Evolutionary conservation across 2,888 invertebrate genomes (phyloP).

Genomic region (Notocelia uddmanniana): DNA sequence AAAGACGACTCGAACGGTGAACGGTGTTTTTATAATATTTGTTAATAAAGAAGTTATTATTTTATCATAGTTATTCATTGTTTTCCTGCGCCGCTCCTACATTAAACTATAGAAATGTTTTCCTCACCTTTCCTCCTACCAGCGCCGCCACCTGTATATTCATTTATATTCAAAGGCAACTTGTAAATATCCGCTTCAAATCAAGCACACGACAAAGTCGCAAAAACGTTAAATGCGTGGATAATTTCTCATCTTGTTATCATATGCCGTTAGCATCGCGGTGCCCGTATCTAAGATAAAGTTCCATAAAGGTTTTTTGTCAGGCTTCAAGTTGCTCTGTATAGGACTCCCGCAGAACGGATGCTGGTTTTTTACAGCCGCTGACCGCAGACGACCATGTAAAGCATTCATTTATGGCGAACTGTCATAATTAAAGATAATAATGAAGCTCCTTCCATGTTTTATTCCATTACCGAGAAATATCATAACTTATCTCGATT

Average conservation of each 20-base stretch:
- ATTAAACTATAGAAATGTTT: too few species aligned
- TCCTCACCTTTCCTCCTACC: neutral
- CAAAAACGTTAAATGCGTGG: constrained; percentile 45
- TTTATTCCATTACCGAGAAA: constrained; percentile 74
- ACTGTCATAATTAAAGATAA: constrained; percentile 85
- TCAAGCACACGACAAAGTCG: constrained; percentile 32
- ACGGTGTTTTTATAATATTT: too few species aligned
- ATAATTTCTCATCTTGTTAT: constrained; percentile 55
- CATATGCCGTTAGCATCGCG: constrained; percentile 62
- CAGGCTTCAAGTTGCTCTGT: constrained; percentile 69
- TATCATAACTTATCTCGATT: constrained; percentile 79
- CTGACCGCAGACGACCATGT: constrained; percentile 66
- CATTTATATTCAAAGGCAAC: constrained; percentile 30
- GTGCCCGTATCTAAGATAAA: constrained; percentile 64
- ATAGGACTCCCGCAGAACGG: constrained; percentile 66
- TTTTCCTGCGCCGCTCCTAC: too few species aligned
- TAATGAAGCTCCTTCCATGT: constrained; percentile 74
- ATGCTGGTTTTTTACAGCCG: constrained; percentile 71
- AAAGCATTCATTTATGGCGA: constrained; percentile 79
- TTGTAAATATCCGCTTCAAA: constrained; percentile 42
- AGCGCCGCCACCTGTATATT: neutral
- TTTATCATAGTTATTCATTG: too few species aligned
- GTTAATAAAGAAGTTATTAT: too few species aligned
- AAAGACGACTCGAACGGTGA: too few species aligned
- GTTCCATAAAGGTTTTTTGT: constrained; percentile 68